A percentile compares a stretch with the other conserved stretches of the same genome.
Conservation (phyloP, 2,888 invertebrate species). For the Loripinus fragilis region DNA sequence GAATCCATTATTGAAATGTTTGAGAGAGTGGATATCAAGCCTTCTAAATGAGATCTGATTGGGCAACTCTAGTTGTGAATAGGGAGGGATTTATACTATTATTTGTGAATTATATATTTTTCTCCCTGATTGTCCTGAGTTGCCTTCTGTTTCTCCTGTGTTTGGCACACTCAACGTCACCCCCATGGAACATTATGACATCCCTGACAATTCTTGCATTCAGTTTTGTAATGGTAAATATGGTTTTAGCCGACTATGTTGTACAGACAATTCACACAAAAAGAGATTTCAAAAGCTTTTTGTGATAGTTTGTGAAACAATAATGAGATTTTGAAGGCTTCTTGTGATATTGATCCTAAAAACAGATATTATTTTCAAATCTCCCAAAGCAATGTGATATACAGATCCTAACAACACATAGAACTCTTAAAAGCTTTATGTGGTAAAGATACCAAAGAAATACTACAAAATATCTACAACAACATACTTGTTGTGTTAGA, state of each 20-base stretch:
- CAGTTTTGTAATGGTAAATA: slow-evolving; percentile 77
- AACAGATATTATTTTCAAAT: no score
- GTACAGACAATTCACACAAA: slow-evolving; percentile 78
- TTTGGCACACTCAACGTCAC: slow-evolving; percentile 68
- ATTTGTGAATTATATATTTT: slow-evolving; percentile 80
- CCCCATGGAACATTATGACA: slow-evolving; percentile 67
- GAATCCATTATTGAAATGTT: no score
- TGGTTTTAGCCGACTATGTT: slow-evolving; percentile 79
- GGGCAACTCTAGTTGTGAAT: slow-evolving; percentile 75
- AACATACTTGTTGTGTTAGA: no score
- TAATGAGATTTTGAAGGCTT: no score
- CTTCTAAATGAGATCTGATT: slow-evolving; percentile 71
- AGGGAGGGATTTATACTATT: slow-evolving; percentile 78
- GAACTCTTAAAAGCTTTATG: no score
- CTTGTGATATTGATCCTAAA: no score
- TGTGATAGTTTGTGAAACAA: no score
- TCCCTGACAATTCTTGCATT: slow-evolving; percentile 75
- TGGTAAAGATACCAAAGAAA: no score
- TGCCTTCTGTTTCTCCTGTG: slow-evolving; percentile 71
- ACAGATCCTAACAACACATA: no score
- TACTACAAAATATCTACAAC: no score
- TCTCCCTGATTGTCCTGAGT: slow-evolving; percentile 74
- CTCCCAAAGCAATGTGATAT: no score
- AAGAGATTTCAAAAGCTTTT: slow-evolving; percentile 68
- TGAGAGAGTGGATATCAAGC: background rate